Percentiles rank a stretch among this genome's conserved stretches.
Conservation (phyloP, 1,140 invertebrate species). For the Tetramorium simillimum region DNA sequence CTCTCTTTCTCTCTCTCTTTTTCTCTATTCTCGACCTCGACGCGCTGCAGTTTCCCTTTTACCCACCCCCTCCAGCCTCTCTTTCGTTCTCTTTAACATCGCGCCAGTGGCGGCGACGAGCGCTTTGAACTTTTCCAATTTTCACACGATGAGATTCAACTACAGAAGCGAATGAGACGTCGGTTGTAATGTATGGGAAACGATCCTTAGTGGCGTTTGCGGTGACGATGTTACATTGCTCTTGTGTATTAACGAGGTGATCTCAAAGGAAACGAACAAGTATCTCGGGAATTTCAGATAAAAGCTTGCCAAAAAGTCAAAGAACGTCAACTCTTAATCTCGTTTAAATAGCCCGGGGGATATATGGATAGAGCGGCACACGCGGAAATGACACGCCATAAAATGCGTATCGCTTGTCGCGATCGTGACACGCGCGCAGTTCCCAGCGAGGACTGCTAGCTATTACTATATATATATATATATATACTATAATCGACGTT, state of each 20-base stretch:
- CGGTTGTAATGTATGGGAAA: conserved; percentile 61
- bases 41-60: conserved; percentile 43
- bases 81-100: conserved; percentile 54
- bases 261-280: neutral
- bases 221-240: conserved; percentile 28
- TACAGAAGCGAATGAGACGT: conserved; percentile 57
- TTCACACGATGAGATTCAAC: conserved; percentile 70
- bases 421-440: no score
- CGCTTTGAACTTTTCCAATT: conserved; percentile 76
- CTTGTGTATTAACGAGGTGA: conserved; percentile 19
- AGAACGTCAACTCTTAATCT: neutral
- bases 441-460: neutral
- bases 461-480: no score
- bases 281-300: neutral
- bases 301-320: neutral
- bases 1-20: neutral
- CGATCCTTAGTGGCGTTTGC: conserved; percentile 46
- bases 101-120: conserved; percentile 40
- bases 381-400: neutral
- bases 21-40: neutral
- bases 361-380: neutral
- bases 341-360: neutral
- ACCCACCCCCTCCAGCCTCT: neutral
- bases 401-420: neutral
- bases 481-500: neutral